Conservation (phyloP, 2,797 vertebrate species). For the Pangasius djambal region DNA sequence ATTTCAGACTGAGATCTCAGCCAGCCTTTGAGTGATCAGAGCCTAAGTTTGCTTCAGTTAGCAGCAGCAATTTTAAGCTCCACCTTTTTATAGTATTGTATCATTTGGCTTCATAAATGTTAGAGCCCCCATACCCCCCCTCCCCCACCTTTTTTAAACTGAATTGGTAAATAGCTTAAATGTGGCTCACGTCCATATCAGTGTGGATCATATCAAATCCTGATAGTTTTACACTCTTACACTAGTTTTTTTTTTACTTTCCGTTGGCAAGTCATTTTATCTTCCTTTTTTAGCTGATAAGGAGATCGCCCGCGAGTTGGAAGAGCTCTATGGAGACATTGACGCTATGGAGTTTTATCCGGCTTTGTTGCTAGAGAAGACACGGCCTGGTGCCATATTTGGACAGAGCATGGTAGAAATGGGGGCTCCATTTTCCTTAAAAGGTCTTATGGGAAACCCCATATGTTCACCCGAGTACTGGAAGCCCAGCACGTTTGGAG, state of each 20-base stretch:
- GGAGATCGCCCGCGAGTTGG: slow-evolving; percentile 79
- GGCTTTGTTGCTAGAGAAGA: slow-evolving; percentile 86
- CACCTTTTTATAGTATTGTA: not conserved
- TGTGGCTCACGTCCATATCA: not conserved
- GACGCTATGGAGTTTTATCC: slow-evolving; percentile 91
- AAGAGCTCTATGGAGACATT: slow-evolving; percentile 89
- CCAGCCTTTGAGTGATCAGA: not conserved
- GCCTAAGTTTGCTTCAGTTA: not conserved
- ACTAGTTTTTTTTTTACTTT: not conserved
- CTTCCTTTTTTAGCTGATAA: slow-evolving; percentile 75
- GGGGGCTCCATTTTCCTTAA: slow-evolving; percentile 93
- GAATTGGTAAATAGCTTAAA: not conserved
- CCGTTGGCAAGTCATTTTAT: not conserved
- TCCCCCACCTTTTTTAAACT: not conserved
- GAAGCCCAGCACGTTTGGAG: slow-evolving; percentile 96
- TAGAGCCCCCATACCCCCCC: too few relatives aligned
- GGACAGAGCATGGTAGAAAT: slow-evolving; percentile 97
- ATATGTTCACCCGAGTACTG: slow-evolving; percentile 96
- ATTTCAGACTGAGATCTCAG: not conserved
- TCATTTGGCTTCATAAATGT: not conserved
- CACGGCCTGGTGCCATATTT: slow-evolving; percentile 78
- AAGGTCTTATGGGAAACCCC: slow-evolving; percentile 92
- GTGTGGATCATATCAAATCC: not conserved
- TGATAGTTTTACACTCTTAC: not conserved
- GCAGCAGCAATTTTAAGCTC: not conserved